phyloP scores from a whole-genome alignment of 2,113 vertebrate species.

The Fregetta grallaria region DNA sequence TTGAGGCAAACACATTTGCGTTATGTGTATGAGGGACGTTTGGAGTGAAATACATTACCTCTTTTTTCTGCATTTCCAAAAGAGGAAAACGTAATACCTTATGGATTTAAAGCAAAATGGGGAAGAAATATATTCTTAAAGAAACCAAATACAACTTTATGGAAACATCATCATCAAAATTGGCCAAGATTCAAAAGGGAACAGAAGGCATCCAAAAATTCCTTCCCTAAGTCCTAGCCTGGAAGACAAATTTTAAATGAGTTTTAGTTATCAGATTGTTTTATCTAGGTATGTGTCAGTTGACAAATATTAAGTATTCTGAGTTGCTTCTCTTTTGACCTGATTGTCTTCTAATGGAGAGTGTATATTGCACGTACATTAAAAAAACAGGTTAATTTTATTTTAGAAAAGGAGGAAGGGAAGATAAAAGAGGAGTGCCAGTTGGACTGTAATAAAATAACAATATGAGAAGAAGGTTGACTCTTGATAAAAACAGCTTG shows the following conservation, averaged over 20 bases:
- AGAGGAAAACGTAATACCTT: background rate
- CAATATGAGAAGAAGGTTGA: background rate
- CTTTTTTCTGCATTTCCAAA: background rate
- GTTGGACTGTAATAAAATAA: background rate
- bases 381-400: background rate
- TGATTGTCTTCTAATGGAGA: background rate
- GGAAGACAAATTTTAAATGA: constrained; percentile 19
- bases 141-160: constrained; percentile 23
- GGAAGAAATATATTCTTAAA: constrained; percentile 15
- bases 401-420: background rate
- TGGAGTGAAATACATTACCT: background rate
- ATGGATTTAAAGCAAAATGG: background rate
- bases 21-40: background rate
- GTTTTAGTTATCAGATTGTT: constrained; percentile 28
- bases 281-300: background rate
- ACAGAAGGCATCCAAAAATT: constrained; percentile 28
- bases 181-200: constrained; percentile 30
- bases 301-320: background rate
- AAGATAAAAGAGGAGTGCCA: background rate
- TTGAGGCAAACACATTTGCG: background rate
- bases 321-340: background rate
- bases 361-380: background rate
- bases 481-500: background rate
- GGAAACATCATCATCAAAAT: constrained; percentile 36
- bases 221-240: background rate